These are phyloP conservation scores for Chiroxiphia lanceolata DNA, from an alignment of 2,797 vertebrate genomes.

Conservation along the genomic window DNA sequence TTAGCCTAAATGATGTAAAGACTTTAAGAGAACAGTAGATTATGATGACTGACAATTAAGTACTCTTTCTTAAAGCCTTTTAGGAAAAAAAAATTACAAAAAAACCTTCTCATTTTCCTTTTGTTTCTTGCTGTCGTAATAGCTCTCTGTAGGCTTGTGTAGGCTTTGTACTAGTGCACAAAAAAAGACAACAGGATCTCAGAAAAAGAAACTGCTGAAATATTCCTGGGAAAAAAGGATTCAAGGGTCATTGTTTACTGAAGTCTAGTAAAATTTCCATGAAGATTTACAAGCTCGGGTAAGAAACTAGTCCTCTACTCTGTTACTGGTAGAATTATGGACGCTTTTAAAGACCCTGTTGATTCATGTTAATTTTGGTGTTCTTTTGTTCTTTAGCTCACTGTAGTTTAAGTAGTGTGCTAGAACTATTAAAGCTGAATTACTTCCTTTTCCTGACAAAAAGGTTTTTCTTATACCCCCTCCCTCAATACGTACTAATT, in stretches of 20 bases:
- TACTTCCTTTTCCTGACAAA: not conserved
- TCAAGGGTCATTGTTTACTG: not conserved
- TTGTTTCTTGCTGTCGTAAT: slow-evolving; percentile 66
- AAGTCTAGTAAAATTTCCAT: not conserved
- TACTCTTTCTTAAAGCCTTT: slow-evolving; percentile 48
- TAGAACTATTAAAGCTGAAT: not conserved
- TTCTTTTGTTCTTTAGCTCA: not conserved
- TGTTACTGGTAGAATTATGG: not conserved
- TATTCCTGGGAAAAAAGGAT: not conserved
- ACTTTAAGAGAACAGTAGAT: slow-evolving; percentile 36
- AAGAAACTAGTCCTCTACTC: not conserved
- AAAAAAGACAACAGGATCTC: slow-evolving; percentile 5
- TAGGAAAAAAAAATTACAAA: not conserved
- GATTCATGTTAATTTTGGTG: not conserved
- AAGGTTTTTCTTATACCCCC: not conserved
- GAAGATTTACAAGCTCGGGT: not conserved
- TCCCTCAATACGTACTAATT: not conserved
- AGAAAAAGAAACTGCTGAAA: slow-evolving; percentile 2
- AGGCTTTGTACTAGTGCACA: slow-evolving; percentile 34
- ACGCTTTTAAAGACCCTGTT: not conserved
- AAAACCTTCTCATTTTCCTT: slow-evolving; percentile 22
- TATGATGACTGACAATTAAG: slow-evolving; percentile 52
- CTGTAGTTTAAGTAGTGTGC: not conserved
- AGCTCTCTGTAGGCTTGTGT: slow-evolving; percentile 51
- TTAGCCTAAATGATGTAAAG: slow-evolving; percentile 34